A percentile compares a stretch with the other conserved stretches of the same genome.
phyloP scores from a whole-genome alignment of 2,113 vertebrate species.

The Nansenia antarctica region DNA sequence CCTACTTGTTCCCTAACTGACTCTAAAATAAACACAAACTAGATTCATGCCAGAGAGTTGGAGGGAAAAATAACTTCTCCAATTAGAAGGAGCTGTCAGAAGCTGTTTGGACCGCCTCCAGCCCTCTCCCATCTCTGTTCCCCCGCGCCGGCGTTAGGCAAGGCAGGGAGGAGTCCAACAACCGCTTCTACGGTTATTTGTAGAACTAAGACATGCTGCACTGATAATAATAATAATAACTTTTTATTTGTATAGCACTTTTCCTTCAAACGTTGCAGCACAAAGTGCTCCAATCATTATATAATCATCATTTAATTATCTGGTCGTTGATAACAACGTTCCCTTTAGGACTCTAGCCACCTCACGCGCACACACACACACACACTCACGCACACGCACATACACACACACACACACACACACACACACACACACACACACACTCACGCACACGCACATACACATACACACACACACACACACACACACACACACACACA shows the following conservation, averaged over 20 bases:
- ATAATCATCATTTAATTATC: too few species aligned
- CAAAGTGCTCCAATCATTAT: too few species aligned
- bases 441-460: background rate
- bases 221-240: too few species aligned
- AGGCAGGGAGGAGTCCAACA: background rate
- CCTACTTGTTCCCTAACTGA: constrained; percentile 40
- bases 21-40: constrained; percentile 50
- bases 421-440: constrained; percentile 1
- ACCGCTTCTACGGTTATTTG: constrained; percentile 24
- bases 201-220: constrained; percentile 27
- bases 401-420: background rate
- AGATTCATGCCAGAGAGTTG: constrained; percentile 43
- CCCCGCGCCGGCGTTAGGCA: too few species aligned
- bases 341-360: background rate
- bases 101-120: constrained; percentile 32
- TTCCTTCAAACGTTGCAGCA: too few species aligned
- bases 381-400: background rate
- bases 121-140: constrained; percentile 9
- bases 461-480: background rate
- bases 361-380: constrained; percentile 1
- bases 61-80: constrained; percentile 37
- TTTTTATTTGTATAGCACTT: too few species aligned
- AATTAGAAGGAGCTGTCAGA: constrained; percentile 41
- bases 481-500: background rate
- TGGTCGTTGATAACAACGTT: constrained; percentile 22